A percentile compares a stretch with the other conserved stretches of the same genome.
Conservation (phyloP, 2,888 invertebrate species). For the Smittia sp. region DNA sequence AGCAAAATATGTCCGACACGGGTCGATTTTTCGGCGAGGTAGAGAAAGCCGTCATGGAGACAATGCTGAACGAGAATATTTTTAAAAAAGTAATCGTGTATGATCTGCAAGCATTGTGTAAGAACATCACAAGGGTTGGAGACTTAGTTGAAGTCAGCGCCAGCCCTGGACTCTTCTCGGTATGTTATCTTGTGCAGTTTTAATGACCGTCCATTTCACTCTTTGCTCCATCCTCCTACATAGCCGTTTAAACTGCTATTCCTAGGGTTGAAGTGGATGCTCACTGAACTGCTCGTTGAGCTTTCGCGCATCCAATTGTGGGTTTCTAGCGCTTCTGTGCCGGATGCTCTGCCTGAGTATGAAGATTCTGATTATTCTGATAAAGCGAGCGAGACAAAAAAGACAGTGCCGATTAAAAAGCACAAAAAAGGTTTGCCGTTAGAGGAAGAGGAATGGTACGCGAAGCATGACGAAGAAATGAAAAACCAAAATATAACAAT, state of each 20-base stretch:
- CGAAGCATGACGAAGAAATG: background rate
- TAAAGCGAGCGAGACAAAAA: conserved; percentile 44
- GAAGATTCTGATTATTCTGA: conserved; percentile 44
- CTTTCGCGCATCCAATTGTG: conserved; percentile 50
- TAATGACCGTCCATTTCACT: background rate
- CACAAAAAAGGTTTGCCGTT: conserved; percentile 48
- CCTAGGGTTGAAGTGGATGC: conserved; percentile 54
- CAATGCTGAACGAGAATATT: conserved; percentile 68
- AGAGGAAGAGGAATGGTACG: conserved; percentile 53
- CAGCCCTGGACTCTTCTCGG: conserved; percentile 50
- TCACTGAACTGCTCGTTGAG: conserved; percentile 51
- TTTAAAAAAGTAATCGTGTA: conserved; percentile 74
- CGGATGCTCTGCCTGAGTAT: conserved; percentile 46
- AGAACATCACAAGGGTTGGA: conserved; percentile 43
- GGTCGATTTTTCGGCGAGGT: conserved; percentile 85
- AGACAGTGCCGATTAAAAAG: conserved; percentile 45
- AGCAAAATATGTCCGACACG: conserved; percentile 62
- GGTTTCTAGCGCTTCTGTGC: conserved; percentile 50
- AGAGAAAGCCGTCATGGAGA: conserved; percentile 72
- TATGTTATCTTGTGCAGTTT: conserved; percentile 45
- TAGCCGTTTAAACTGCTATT: conserved; percentile 54
- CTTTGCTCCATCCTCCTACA: background rate
- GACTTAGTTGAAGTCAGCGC: conserved; percentile 49
- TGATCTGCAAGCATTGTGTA: conserved; percentile 82
- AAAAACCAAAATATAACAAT: conserved; percentile 43